Conservation (phyloP, 2,888 invertebrate species). For the Morinoia aosen region DNA sequence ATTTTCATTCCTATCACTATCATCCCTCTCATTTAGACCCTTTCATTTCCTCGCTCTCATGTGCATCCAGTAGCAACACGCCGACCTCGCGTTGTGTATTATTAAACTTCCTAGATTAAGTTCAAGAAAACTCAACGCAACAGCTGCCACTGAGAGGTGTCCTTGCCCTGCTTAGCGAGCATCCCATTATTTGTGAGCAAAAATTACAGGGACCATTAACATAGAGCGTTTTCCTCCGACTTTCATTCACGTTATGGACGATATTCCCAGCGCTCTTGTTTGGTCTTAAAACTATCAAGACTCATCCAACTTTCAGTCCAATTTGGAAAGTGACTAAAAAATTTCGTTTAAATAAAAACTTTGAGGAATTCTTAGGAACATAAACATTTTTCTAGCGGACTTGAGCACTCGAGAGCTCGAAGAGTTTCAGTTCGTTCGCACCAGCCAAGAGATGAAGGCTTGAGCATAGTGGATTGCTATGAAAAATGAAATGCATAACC, state of each 20-base stretch:
- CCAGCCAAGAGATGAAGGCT: background rate
- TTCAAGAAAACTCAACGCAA: background rate
- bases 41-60: no score
- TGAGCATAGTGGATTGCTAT: background rate
- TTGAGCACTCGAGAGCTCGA: background rate
- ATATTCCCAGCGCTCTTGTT: background rate
- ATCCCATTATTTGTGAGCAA: background rate
- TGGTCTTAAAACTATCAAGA: background rate
- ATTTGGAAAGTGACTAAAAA: background rate
- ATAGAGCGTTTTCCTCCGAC: background rate
- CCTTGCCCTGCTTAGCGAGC: no score
- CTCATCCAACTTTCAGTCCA: conserved; percentile 12
- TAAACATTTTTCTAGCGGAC: background rate
- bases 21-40: no score
- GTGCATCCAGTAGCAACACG: no score
- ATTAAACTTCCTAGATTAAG: no score
- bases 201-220: background rate
- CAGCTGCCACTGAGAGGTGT: background rate
- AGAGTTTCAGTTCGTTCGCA: background rate
- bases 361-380: background rate
- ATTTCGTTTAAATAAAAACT: background rate
- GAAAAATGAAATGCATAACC: background rate
- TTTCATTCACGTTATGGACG: background rate
- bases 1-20: no score
- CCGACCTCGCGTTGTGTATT: no score